Base-by-base conservation (phyloP, 2,797 vertebrate genomes). In the Dendrocincla tyrannina region DNA sequence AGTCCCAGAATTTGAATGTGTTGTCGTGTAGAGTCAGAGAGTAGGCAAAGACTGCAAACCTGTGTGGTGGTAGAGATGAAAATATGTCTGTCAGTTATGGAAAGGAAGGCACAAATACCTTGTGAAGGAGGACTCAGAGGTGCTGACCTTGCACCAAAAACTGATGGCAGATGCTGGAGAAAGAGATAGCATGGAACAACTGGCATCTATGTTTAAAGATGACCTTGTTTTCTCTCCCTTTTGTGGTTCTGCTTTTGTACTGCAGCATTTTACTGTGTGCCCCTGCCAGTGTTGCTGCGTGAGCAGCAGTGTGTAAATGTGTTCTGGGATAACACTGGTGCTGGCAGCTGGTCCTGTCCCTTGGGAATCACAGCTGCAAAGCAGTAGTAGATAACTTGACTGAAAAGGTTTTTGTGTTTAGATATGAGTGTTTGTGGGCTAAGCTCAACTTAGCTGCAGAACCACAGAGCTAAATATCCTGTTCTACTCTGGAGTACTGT, bases 281-380 rank as follows among this genome's bases (percentile, higher is more conserved):
- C 47, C 42, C 52, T n/a, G 0, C 17, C 18, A 20, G 27, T 11
- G 30, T 0, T 20, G 44, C 24, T 60, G 58, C 15, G 1, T 1
- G 46, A 82, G 30, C 53, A 58, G 49, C 50, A 27, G 69, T 67
- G 49, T 37, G n/a, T 59, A 25, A 58, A 66, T 15, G 22, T n/a
- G 13, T 55, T 78, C 33, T 81, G 27, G 30, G 46, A 1, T 17
- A 39, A 35, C 20, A 5, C 17, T 72, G 30, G 1, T 63, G 32
- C 32, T 94, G 78, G 8, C 25, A 62, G 35, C 62, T 55, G 56
- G 15, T 74, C 13, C 35, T 20, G 23, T 52, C 9, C 75, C 44
- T 76, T 50, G 67, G 73, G 32, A 70, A 60, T 92, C 64, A 2
- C 64, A 3, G 17, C 55, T 64, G 7, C 64, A 44, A 77, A 84